Conservation (phyloP, 2,797 vertebrate species). For the Presbytis comata region DNA sequence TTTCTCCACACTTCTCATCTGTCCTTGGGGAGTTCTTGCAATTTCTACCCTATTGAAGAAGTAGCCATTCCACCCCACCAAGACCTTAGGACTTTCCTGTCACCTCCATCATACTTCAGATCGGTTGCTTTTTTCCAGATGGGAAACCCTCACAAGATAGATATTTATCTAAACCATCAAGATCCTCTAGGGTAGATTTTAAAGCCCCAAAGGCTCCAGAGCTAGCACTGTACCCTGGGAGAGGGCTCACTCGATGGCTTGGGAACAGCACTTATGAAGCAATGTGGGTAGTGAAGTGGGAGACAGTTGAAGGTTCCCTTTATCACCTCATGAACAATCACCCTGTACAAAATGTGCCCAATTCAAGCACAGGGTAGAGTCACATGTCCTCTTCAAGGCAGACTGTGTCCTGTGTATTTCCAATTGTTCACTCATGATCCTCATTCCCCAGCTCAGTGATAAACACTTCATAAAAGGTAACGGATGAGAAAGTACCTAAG, state of each 20-base stretch:
- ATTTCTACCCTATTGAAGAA: background rate
- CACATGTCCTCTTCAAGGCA: background rate
- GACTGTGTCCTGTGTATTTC: rapidly evolving
- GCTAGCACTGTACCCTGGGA: no score
- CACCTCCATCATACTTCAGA: background rate
- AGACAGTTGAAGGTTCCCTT: rapidly evolving
- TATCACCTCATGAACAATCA: rapidly evolving
- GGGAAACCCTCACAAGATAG: background rate
- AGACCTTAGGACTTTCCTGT: background rate
- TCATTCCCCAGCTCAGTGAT: rapidly evolving
- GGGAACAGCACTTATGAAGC: no score
- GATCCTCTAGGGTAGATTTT: rapidly evolving
- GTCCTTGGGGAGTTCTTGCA: background rate
- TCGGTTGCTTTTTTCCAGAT: background rate
- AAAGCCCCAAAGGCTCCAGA: no score
- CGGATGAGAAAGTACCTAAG: background rate
- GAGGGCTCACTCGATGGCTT: rapidly evolving
- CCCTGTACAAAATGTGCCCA: background rate
- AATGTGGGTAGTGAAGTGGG: rapidly evolving
- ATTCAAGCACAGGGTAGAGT: rapidly evolving
- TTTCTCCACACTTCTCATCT: background rate
- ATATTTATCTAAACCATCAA: no score
- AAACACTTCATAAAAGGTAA: no score
- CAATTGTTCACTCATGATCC: rapidly evolving
- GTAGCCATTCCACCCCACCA: no score